phyloP scores from a whole-genome alignment of 2,797 vertebrate species.

The Catamblyrhynchus diadema region DNA sequence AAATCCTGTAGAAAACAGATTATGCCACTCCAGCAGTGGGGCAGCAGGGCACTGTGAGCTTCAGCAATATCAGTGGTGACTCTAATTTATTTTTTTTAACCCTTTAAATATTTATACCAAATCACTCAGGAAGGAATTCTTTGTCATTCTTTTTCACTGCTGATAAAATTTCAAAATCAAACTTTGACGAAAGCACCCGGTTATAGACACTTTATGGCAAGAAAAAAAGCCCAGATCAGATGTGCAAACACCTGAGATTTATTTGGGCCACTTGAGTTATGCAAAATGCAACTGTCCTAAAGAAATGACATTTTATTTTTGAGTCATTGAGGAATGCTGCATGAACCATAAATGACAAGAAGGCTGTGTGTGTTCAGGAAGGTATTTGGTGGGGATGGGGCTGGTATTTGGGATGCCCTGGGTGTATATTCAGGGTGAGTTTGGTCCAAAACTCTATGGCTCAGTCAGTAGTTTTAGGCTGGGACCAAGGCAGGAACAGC shows the following conservation, averaged over 20 bases:
- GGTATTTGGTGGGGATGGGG: background rate
- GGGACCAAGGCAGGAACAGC: background rate
- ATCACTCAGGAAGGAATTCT: background rate
- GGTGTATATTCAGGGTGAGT: background rate
- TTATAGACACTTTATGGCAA: background rate
- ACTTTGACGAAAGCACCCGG: background rate
- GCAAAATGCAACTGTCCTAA: background rate
- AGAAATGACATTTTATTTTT: background rate
- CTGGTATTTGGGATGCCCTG: background rate
- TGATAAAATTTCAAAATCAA: background rate
- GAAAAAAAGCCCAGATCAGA: background rate
- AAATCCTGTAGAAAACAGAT: background rate
- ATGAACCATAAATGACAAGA: background rate
- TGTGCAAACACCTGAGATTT: background rate
- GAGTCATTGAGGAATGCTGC: background rate
- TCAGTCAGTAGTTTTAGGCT: background rate
- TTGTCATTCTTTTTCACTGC: background rate
- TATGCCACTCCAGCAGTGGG: background rate
- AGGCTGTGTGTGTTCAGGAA: background rate
- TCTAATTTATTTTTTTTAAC: background rate
- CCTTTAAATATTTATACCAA: background rate
- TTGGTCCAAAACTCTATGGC: rapidly evolving
- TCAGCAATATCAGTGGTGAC: background rate
- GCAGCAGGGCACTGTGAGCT: background rate
- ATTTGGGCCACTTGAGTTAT: background rate